Conservation (phyloP, 2,797 vertebrate species). For the Steatocranus sp. region DNA sequence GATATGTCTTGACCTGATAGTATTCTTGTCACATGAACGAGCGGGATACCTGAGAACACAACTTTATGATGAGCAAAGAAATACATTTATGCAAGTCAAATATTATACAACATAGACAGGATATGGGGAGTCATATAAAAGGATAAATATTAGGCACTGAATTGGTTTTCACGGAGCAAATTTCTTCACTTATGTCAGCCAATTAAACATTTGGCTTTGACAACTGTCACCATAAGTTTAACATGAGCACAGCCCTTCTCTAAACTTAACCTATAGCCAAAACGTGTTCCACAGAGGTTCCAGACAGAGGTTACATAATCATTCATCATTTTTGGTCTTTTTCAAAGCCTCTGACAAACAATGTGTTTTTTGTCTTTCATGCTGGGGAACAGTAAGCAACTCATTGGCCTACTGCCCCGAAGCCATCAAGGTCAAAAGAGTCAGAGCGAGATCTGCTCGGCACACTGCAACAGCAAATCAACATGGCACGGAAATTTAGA, state of each 20-base stretch:
- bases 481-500: background rate
- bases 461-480: background rate
- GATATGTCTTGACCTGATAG: background rate
- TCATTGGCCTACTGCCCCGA: conserved; percentile 3
- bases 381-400: background rate
- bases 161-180: background rate
- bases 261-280: background rate
- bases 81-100: background rate
- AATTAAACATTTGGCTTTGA: background rate
- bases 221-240: background rate
- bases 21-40: background rate
- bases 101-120: background rate
- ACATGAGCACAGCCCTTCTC: background rate
- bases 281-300: background rate
- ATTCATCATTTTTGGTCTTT: background rate
- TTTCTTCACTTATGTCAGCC: background rate
- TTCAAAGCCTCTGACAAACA: background rate
- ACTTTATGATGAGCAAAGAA: background rate
- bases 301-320: background rate
- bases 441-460: background rate
- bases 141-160: background rate
- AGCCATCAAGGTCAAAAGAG: conserved; percentile 1
- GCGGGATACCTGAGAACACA: background rate
- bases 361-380: background rate
- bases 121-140: background rate